Percentiles rank a stretch among this genome's conserved stretches.
Conservation (phyloP, 2,888 invertebrate species). For the Diabrotica balteata region DNA sequence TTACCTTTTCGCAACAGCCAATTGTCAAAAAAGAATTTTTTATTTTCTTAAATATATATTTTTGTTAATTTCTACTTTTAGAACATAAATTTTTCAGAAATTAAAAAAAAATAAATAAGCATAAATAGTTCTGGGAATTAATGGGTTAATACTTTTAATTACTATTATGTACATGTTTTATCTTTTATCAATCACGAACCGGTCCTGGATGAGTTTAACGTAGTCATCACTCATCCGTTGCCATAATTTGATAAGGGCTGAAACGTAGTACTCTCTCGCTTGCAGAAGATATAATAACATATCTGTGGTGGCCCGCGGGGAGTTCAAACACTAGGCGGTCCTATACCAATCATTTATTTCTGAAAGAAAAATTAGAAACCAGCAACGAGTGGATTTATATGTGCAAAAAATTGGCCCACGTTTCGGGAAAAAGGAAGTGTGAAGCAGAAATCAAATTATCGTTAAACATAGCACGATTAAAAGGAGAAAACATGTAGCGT, state of each 20-base stretch:
- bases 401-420: background rate
- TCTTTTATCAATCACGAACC: background rate
- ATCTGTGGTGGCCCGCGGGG: constrained; percentile 39
- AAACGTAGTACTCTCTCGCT: constrained; percentile 32
- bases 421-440: background rate
- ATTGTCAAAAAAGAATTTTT: too few relatives aligned
- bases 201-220: background rate
- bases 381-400: constrained; percentile 10
- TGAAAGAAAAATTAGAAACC: constrained; percentile 31
- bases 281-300: constrained; percentile 45
- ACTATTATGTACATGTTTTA: too few relatives aligned
- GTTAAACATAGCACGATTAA: too few relatives aligned
- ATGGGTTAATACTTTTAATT: too few relatives aligned
- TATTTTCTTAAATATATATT: too few relatives aligned
- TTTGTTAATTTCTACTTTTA: too few relatives aligned
- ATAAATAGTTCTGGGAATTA: too few relatives aligned
- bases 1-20: too few relatives aligned
- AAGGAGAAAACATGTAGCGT: too few relatives aligned
- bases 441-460: too few relatives aligned
- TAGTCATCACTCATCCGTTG: constrained; percentile 37
- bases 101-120: too few relatives aligned
- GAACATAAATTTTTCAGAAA: too few relatives aligned
- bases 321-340: constrained; percentile 30
- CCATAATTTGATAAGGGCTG: constrained; percentile 44
- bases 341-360: constrained; percentile 36